A percentile compares a stretch with the other conserved stretches of the same genome.
Conservation (phyloP, 2,797 vertebrate genomes). For the Notoglanidium macrostoma region DNA sequence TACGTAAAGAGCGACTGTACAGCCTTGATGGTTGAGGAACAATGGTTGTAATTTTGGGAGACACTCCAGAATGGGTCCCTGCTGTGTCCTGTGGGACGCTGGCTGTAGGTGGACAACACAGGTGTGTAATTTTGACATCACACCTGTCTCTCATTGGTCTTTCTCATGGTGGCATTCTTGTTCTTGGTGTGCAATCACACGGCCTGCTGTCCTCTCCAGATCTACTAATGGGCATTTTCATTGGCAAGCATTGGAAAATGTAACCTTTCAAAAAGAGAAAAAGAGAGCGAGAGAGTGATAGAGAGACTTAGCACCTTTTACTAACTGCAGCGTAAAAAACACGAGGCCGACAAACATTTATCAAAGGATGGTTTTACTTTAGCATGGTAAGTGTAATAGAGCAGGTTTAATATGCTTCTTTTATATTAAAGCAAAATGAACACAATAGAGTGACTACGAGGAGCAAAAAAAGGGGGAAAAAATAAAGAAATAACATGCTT, state of each 20-base stretch:
- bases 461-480: too few relatives aligned
- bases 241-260: background rate
- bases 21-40: background rate
- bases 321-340: background rate
- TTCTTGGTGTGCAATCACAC: background rate
- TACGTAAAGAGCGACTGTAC: background rate
- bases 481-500: background rate
- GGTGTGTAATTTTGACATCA: constrained; percentile 39
- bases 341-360: background rate
- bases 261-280: background rate
- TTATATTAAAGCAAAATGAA: background rate
- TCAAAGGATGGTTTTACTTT: background rate
- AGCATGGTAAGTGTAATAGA: background rate
- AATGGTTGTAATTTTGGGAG: background rate
- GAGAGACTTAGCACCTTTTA: background rate
- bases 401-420: background rate
- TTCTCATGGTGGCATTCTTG: background rate
- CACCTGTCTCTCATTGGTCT: constrained; percentile 26
- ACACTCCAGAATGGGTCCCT: background rate
- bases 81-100: background rate
- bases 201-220: background rate
- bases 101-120: constrained; percentile 5
- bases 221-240: background rate
- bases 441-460: too few relatives aligned
- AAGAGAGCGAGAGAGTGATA: background rate